phyloP scores from a whole-genome alignment of 2,113 vertebrate species.

The Jaculus jaculus region DNA sequence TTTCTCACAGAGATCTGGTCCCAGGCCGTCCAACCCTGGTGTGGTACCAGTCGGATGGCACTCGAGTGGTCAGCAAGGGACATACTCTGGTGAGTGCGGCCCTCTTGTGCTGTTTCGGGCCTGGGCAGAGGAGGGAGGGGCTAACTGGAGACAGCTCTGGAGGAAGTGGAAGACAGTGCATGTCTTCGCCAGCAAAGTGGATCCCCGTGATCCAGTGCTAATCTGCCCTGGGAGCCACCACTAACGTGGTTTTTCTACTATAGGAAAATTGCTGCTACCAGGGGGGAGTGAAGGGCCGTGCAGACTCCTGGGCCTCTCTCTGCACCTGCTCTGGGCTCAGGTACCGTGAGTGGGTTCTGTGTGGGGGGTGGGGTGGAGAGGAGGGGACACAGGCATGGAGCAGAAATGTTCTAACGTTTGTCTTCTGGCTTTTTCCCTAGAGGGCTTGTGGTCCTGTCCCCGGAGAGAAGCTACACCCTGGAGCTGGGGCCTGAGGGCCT shows the following conservation, averaged over 20 bases:
- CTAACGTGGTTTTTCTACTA: background rate
- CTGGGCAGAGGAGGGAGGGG: background rate
- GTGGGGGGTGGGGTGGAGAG: background rate
- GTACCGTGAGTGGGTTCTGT: conserved; percentile 75
- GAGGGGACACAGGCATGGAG: background rate
- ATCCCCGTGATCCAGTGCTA: background rate
- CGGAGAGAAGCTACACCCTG: conserved; percentile 87
- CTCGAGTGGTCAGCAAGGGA: conserved; percentile 79
- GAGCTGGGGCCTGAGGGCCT: conserved; percentile 76
- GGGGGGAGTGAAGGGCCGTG: conserved; percentile 83
- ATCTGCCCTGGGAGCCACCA: background rate
- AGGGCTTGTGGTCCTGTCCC: conserved; percentile 87
- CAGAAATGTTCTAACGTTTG: background rate
- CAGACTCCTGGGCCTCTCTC: conserved; percentile 86
- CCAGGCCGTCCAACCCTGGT: conserved; percentile 84
- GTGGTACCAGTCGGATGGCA: conserved; percentile 91
- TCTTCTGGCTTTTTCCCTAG: conserved; percentile 77
- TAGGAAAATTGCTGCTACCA: conserved; percentile 93
- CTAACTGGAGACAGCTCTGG: background rate
- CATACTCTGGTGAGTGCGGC: conserved; percentile 85
- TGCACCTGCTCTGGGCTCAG: conserved; percentile 92
- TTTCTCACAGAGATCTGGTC: conserved; percentile 85
- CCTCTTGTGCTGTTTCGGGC: background rate
- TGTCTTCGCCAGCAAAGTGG: background rate
- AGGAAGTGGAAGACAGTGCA: background rate